These are phyloP conservation scores for Drosophila kohkoa DNA, from an alignment of 1,140 invertebrate genomes.

Conservation along the genomic window DNA sequence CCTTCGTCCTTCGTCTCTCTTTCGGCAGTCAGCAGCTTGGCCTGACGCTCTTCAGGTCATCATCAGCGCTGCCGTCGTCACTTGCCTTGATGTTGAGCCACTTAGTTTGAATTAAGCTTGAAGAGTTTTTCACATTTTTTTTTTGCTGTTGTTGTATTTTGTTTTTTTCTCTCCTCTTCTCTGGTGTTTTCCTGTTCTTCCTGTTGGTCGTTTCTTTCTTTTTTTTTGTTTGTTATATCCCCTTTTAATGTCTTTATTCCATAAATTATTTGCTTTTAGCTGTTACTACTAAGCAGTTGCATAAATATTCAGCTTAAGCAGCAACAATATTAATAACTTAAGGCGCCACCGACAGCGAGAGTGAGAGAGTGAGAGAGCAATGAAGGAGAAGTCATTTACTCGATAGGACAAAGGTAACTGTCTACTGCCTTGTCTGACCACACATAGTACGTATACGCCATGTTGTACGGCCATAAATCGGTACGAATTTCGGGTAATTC, in stretches of 20 bases:
- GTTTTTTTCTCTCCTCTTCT: not conserved
- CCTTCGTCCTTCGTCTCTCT: not conserved
- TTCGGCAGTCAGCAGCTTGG: not conserved
- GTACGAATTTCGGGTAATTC: conserved; percentile 27
- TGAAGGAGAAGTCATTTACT: not conserved
- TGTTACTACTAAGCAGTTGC: conserved; percentile 59
- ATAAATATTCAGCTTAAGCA: conserved; percentile 67
- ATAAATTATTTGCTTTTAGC: conserved; percentile 63
- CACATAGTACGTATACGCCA: conserved; percentile 73
- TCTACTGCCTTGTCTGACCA: conserved; percentile 39
- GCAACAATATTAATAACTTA: conserved; percentile 62
- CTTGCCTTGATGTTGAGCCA: conserved; percentile 76
- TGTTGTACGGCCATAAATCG: conserved; percentile 39
- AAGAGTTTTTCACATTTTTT: conserved; percentile 60
- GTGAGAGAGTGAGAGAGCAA: not conserved
- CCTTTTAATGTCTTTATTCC: conserved; percentile 50
- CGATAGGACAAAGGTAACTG: conserved; percentile 10
- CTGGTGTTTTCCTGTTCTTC: not conserved
- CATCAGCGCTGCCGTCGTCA: conserved; percentile 55
- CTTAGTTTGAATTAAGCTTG: conserved; percentile 68
- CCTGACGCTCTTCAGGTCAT: conserved; percentile 61
- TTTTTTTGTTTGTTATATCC: conserved; percentile 41
- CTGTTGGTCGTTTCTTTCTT: conserved; percentile 21
- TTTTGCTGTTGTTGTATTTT: not conserved
- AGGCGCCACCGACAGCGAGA: not conserved